phyloP scores from a whole-genome alignment of 2,888 invertebrate genomes.

The Drosophila mimetica region DNA sequence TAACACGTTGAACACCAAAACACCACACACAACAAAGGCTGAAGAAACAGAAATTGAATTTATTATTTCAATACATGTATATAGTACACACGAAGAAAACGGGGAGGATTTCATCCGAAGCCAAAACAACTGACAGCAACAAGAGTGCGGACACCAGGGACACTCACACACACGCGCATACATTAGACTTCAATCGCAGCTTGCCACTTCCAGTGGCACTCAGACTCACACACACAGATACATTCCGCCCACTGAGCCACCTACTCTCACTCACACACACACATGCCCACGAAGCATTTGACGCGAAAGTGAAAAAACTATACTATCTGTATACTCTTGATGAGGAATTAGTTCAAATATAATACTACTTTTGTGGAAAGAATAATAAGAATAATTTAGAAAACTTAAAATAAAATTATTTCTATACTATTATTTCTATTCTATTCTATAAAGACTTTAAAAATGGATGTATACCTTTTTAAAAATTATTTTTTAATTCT shows the following conservation, averaged over 20 bases:
- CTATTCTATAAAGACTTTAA: too few species aligned
- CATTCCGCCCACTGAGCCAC: conserved; percentile 16
- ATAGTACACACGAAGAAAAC: conserved; percentile 31
- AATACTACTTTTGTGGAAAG: too few species aligned
- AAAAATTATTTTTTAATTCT: too few species aligned
- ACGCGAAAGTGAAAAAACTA: not conserved
- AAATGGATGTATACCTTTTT: too few species aligned
- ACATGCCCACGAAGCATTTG: conserved; percentile 22
- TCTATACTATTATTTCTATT: too few species aligned
- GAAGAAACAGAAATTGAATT: conserved; percentile 25
- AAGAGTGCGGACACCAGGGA: conserved; percentile 45
- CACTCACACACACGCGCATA: conserved; percentile 25
- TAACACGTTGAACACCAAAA: conserved; percentile 30
- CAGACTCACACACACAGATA: conserved; percentile 12
- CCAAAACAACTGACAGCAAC: conserved; percentile 57
- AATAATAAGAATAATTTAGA: too few species aligned
- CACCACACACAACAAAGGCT: conserved; percentile 9
- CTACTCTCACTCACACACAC: conserved; percentile 13
- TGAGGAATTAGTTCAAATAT: not conserved
- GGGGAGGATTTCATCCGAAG: conserved; percentile 19
- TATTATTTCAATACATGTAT: conserved; percentile 48
- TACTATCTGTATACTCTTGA: conserved; percentile 10
- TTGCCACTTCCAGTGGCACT: conserved; percentile 43
- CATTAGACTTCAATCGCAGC: conserved; percentile 39
- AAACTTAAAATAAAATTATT: too few species aligned